phyloP scores from a whole-genome alignment of 2,888 invertebrate genomes.

The Caenorhabditis parvicauda region DNA sequence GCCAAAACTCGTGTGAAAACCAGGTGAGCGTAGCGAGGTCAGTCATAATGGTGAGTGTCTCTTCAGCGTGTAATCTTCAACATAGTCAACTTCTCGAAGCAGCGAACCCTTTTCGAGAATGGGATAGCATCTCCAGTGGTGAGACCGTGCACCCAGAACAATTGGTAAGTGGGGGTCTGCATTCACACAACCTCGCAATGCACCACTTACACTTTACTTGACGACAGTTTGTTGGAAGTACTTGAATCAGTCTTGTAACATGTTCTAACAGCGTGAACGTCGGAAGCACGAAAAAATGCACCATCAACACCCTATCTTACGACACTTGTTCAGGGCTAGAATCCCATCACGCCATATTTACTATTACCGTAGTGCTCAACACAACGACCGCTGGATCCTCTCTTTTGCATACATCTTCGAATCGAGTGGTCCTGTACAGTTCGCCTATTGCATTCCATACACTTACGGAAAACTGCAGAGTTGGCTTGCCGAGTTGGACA shows the following conservation, averaged over 20 bases:
- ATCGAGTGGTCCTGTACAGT: conserved; percentile 86
- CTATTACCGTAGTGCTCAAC: conserved; percentile 84
- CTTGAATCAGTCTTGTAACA: neutral
- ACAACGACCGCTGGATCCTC: conserved; percentile 85
- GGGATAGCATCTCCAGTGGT: conserved; percentile 87
- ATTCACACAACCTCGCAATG: no score
- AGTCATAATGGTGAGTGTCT: neutral
- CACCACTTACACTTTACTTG: neutral
- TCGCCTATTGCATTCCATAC: conserved; percentile 88
- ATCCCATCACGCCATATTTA: conserved; percentile 82
- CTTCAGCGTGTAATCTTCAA: conserved; percentile 89
- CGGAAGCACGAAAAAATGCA: no score
- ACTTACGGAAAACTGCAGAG: conserved; percentile 87
- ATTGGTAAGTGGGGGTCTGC: conserved; percentile 80
- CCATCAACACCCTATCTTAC: no score
- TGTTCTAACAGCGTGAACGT: no score
- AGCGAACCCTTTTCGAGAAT: conserved; percentile 80
- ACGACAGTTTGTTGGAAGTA: conserved; percentile 1
- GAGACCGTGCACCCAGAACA: conserved; percentile 76
- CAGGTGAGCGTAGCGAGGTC: no score
- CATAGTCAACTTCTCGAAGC: conserved; percentile 91
- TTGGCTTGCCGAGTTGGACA: conserved; percentile 77
- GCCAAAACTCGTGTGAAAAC: conserved; percentile 39
- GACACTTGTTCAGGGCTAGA: conserved; percentile 71
- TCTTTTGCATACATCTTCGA: conserved; percentile 93